Evolutionary conservation across 2,113 vertebrate species (phyloP), one percentile per base, ranked within the genome.

Genomic region (Lampris megalopsis): DNA sequence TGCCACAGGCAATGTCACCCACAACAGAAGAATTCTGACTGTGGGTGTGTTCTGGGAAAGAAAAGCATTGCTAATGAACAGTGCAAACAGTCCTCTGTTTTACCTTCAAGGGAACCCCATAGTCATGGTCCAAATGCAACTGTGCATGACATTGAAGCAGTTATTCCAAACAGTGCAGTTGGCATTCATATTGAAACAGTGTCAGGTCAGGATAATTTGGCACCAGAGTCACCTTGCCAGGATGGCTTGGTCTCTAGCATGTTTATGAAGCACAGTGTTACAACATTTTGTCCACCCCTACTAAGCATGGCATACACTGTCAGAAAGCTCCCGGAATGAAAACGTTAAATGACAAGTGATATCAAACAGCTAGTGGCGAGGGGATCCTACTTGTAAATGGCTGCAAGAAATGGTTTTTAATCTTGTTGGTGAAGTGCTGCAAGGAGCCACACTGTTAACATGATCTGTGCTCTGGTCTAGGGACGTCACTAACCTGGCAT

Each of bases 401-500:
- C 59, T 62, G 66, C 9, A 62, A 72, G 62, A 6, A 56, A 53
- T n/a, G 24, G 24, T 13, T 53, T 53, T 4, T 13, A 9, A 13
- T 53, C 10, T 63, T 2, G 9, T 42, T 45, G 1, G 1, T 60
- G 35, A 67, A 73, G 42, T 56, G 13, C 63, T 49, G 38, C 3
- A 59, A 5, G n/a, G 1, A 67, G 9, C 11, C 2, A 45, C 7
- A 2, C 7, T n/a, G 24, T 35, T 37, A 24, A 63, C 37, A 41
- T 68, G 56, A 68, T 24, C 40, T 50, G 60, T 58, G 69, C 9
- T 61, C 4, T 35, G 41, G 35, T 61, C 58, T 56, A 79, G 58
- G 73, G 75, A 24, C 24, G 0, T 24, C 67, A 80, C 97, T 96
- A 92, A 99, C 97, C 97, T 97, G 96, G 93, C 63, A 96, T 88